These are phyloP conservation scores for Falco naumanni DNA, from an alignment of 2,797 vertebrate genomes.

Conservation along the genomic window DNA sequence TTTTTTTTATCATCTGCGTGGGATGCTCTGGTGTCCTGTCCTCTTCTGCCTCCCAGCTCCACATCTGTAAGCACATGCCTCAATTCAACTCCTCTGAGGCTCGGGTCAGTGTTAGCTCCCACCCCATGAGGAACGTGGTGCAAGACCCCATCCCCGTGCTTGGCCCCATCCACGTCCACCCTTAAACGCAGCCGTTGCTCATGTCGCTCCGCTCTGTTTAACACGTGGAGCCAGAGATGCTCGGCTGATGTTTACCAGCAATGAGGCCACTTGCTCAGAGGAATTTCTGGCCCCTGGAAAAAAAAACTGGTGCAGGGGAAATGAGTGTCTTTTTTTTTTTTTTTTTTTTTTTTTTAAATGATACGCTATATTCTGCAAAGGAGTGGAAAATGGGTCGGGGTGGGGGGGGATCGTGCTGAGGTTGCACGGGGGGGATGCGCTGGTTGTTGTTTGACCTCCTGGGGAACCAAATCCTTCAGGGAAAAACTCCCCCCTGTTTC, in stretches of 20 bases:
- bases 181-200: neutral
- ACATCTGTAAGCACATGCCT: rapidly evolving
- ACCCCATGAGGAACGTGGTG: neutral
- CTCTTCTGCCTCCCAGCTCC: neutral
- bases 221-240: neutral
- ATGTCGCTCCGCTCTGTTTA: neutral
- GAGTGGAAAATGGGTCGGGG: neutral
- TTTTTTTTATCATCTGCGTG: rapidly evolving
- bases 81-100: neutral
- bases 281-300: neutral
- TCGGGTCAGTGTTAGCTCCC: rapidly evolving
- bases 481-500: neutral
- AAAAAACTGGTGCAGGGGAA: neutral
- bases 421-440: rapidly evolving
- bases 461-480: neutral
- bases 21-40: neutral
- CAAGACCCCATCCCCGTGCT: rapidly evolving
- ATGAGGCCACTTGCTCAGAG: neutral
- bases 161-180: neutral
- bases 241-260: neutral
- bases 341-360: too few species aligned
- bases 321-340: neutral
- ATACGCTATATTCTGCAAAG: neutral
- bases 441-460: rapidly evolving
- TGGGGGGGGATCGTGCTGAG: neutral